Conservation (phyloP, 2,113 vertebrate genomes). For the Mesitornis unicolor region DNA sequence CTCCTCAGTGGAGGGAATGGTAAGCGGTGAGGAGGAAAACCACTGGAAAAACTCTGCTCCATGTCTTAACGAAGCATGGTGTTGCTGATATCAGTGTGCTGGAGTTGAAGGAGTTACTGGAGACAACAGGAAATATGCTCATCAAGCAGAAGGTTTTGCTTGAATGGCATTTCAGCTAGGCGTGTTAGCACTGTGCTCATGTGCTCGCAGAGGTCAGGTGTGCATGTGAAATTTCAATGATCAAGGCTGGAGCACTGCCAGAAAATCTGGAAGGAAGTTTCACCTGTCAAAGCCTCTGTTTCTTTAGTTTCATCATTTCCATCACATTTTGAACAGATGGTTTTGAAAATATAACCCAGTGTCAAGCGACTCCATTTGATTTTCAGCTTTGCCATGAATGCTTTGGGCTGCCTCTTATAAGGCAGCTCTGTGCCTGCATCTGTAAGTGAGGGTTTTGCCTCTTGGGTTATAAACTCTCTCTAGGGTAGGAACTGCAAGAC, state of each 20-base stretch:
- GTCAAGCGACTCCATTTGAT: background rate
- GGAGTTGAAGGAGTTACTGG: background rate
- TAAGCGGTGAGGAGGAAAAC: accelerated
- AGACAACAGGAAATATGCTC: background rate
- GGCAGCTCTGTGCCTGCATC: background rate
- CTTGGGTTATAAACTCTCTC: background rate
- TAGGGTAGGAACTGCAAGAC: background rate
- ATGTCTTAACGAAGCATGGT: background rate
- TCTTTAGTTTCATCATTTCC: background rate
- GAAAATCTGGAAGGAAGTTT: background rate
- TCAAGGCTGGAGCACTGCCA: background rate
- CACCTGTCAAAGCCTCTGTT: background rate
- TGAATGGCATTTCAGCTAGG: background rate
- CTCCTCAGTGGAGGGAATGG: background rate
- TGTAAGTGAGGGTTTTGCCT: background rate
- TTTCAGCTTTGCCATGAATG: background rate
- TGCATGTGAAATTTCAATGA: background rate
- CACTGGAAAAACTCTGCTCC: background rate
- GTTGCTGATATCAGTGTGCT: background rate
- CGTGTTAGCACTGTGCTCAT: accelerated
- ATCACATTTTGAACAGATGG: background rate
- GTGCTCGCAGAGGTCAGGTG: background rate
- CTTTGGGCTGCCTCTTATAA: background rate
- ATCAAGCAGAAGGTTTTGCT: background rate
- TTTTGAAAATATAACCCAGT: background rate